Conservation (phyloP, 2,797 vertebrate genomes). For the Girardinus metallicus region DNA sequence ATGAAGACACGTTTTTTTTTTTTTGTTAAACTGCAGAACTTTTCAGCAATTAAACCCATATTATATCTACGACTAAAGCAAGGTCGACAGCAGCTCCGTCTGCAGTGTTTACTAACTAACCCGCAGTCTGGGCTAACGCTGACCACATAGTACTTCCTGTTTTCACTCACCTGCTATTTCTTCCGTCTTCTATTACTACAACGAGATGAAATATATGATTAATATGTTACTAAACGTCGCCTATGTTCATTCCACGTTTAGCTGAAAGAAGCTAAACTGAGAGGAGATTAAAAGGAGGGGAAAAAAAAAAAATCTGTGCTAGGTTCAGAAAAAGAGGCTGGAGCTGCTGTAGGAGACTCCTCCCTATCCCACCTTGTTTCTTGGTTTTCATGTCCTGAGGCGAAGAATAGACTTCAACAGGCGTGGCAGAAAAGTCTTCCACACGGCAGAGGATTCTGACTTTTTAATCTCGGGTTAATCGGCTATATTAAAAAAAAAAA, state of each 20-base stretch:
- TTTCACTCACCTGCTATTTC: slow-evolving; percentile 54
- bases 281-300: neutral
- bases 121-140: slow-evolving; percentile 18
- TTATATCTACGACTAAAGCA: too few relatives aligned
- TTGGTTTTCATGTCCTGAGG: slow-evolving; percentile 44
- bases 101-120: neutral
- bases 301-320: slow-evolving; percentile 14
- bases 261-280: neutral
- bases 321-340: slow-evolving; percentile 10
- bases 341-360: slow-evolving; percentile 55
- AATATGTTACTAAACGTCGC: neutral
- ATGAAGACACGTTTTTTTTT: accelerated
- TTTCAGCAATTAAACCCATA: neutral
- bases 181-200: neutral
- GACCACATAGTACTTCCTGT: slow-evolving; percentile 38
- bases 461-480: neutral
- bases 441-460: neutral
- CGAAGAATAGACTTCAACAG: neutral
- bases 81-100: neutral
- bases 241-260: slow-evolving; percentile 22
- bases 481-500: neutral
- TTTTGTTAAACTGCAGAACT: neutral
- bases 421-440: neutral
- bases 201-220: neutral
- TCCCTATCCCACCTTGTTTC: slow-evolving; percentile 45